Evolutionary conservation across 2,888 invertebrate species (phyloP).

Genomic region (Petrolisthes cinctipes): DNA sequence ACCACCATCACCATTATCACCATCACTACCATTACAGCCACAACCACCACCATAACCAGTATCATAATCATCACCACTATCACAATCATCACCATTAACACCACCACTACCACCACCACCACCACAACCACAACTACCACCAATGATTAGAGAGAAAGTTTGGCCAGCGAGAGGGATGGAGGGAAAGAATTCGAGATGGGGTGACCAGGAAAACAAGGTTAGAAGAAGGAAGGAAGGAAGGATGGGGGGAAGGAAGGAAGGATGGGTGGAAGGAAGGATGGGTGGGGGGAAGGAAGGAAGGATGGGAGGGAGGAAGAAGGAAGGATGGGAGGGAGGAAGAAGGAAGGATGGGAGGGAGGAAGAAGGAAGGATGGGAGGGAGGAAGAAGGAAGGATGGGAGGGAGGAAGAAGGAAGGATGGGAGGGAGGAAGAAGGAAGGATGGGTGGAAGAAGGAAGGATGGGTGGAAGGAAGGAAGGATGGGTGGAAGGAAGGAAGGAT

Average conservation of each 20-base stretch:
- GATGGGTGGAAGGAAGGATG: not conserved
- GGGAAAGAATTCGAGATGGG: not conserved
- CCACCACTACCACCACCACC: not conserved
- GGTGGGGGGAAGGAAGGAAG: slow-evolving; percentile 11
- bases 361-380: not conserved
- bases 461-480: not conserved
- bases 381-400: not conserved
- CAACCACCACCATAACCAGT: not conserved
- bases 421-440: not conserved
- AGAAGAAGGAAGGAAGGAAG: not conserved
- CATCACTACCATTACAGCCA: not conserved
- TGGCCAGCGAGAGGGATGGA: not conserved
- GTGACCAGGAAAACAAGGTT: not conserved
- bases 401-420: not conserved
- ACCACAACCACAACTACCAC: not conserved
- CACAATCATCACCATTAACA: not conserved
- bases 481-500: not conserved
- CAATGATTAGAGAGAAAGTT: not conserved
- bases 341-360: not conserved
- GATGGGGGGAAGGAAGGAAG: not conserved
- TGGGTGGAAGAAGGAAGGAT: not conserved
- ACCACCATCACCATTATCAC: not conserved
- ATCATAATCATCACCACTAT: not conserved
- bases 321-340: not conserved
- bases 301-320: not conserved